Evolutionary conservation across 2,113 vertebrate species (phyloP), one percentile per base, ranked within the genome.

Genomic region (Bujurquina vittata): DNA sequence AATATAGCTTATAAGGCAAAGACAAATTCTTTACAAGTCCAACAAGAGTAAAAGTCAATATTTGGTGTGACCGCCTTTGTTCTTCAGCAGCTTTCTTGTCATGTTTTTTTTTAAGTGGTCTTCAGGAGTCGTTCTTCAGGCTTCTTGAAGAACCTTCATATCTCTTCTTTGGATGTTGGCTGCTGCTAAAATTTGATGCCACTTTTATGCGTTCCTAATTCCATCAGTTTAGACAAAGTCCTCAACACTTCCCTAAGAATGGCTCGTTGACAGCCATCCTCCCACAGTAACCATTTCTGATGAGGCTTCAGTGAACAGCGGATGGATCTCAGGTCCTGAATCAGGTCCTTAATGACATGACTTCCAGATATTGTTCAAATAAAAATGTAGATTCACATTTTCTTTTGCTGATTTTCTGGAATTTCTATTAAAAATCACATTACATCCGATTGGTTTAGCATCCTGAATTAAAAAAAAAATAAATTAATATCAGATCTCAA

Each of bases 401-500:
- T 57, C n/a, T 37, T 58, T 58, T 23, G 52, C 33, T 23, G 33
- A 57, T 26, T 11, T 57, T 40, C 20, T 35, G 4, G 9, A 57
- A 46, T 46, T 10, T n/a, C 17, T 2, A 52, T 73, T 35, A n/a
- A 29, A 35, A 55, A 7, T 26, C 59, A 18, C 15, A 11, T 10
- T 52, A 10, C 55, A 15, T 11, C 37, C 17, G 67, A 33, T 35
- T 60, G 29, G 37, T 29, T 72, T 52, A 72, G 43, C 65, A 52
- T 52, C 43, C 65, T n/a, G 29, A 52, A 43, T 31, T 26, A 26
- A 26, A 26, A 33, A 33, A 6, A 33, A 29, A 72, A 59, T 37
- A 74, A 18, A 83, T 67, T 75, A 67, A 84, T 80, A 75, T 59
- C 1, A 1, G 61, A 23, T 10, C 67, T 88, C 80, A 88, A 88